Percentiles rank a stretch among this genome's conserved stretches.
phyloP scores from a whole-genome alignment of 2,888 invertebrate genomes.

The Miltochrista miniata region DNA sequence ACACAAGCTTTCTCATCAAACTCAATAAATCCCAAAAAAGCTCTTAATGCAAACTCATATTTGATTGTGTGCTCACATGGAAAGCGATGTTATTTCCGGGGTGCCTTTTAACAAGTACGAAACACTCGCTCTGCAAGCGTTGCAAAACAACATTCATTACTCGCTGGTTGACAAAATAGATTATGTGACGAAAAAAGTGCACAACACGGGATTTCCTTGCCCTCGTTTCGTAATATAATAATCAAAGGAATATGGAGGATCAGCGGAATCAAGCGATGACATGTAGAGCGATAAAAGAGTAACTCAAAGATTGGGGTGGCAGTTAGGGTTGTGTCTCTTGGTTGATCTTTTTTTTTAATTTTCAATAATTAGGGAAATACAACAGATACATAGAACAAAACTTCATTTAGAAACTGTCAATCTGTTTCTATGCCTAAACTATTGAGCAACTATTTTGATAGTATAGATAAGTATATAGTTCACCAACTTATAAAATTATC shows the following conservation, averaged over 20 bases:
- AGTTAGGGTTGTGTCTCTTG: constrained; percentile 47
- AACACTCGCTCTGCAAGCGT: constrained; percentile 66
- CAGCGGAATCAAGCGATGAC: constrained; percentile 70
- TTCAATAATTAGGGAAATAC: background rate
- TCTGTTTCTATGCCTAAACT: background rate
- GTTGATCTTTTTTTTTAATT: constrained; percentile 9
- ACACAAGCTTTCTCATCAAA: constrained; percentile 30
- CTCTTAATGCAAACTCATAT: constrained; percentile 56
- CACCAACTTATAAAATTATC: too few species aligned
- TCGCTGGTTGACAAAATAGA: constrained; percentile 70
- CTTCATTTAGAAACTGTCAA: too few species aligned
- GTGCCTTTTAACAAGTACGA: constrained; percentile 60
- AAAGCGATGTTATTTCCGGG: constrained; percentile 56
- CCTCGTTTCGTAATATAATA: constrained; percentile 78
- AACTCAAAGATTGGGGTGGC: constrained; percentile 55
- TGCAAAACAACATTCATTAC: constrained; percentile 79
- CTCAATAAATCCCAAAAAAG: constrained; percentile 40
- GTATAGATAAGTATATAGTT: too few species aligned
- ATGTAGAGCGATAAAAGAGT: constrained; percentile 75
- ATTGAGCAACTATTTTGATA: too few species aligned
- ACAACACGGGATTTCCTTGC: constrained; percentile 61
- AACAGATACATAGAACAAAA: background rate
- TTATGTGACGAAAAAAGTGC: constrained; percentile 74
- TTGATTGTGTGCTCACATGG: constrained; percentile 64
- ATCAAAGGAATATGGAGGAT: constrained; percentile 79